Conservation (phyloP, 2,888 invertebrate species). For the Leptarthrus brevirostris region DNA sequence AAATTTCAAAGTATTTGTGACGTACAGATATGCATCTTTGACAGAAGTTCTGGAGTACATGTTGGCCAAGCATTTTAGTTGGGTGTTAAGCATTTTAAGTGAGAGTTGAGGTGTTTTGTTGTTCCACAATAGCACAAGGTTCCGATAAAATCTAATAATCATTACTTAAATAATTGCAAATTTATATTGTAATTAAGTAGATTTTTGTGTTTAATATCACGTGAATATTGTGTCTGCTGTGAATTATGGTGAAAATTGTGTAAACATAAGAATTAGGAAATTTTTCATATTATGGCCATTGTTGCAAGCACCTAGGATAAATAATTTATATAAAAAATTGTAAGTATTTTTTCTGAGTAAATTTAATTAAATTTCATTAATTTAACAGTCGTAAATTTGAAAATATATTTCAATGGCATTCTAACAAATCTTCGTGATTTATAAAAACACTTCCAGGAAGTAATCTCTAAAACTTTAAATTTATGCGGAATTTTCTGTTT, state of each 20-base stretch:
- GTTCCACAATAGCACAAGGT: background rate
- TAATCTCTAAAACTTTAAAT: no score
- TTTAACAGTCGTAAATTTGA: no score
- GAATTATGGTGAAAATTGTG: slow-evolving; percentile 26
- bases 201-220: slow-evolving; percentile 22
- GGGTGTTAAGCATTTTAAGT: slow-evolving; percentile 7
- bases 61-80: slow-evolving; percentile 1
- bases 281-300: slow-evolving; percentile 12
- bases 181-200: background rate
- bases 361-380: no score
- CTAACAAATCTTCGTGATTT: no score
- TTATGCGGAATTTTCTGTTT: no score
- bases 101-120: slow-evolving; percentile 12
- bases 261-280: background rate
- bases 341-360: background rate
- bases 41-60: slow-evolving; percentile 14
- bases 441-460: no score
- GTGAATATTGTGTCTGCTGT: slow-evolving; percentile 33
- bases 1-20: slow-evolving; percentile 5
- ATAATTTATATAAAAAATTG: slow-evolving; percentile 27
- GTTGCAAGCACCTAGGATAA: slow-evolving; percentile 3
- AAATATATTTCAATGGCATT: no score
- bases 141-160: background rate
- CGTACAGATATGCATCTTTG: background rate
- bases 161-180: slow-evolving; percentile 8